A percentile compares a stretch with the other conserved stretches of the same genome.
These are phyloP conservation scores for Dufourea novaeangliae DNA, from an alignment of 1,140 invertebrate species.

Conservation along the genomic window DNA sequence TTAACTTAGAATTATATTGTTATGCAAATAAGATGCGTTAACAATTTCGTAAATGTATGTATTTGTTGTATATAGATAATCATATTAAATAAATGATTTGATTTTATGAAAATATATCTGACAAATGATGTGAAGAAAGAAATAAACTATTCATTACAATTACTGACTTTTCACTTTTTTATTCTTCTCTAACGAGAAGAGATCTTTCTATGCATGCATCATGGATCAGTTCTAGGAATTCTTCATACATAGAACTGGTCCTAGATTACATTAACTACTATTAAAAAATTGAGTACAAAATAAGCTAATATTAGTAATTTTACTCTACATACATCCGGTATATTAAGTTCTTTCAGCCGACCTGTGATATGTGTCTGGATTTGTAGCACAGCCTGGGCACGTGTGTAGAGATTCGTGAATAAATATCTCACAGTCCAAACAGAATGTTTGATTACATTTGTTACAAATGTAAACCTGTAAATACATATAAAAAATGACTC, in stretches of 20 bases:
- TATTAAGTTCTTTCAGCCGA: slow-evolving; percentile 51
- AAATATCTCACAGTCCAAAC: slow-evolving; percentile 97
- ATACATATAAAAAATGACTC: not conserved
- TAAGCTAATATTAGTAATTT: slow-evolving; percentile 19
- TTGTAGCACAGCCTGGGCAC: slow-evolving; percentile 95
- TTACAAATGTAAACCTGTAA: slow-evolving; percentile 89
- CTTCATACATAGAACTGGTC: not conserved
- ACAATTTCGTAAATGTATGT: no score
- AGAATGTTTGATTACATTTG: slow-evolving; percentile 91
- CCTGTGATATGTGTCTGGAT: slow-evolving; percentile 81
- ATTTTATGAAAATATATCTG: not conserved
- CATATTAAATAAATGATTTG: not conserved
- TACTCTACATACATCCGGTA: slow-evolving; percentile 31
- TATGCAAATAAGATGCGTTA: not conserved
- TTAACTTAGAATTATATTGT: no score
- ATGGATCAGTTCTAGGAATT: not conserved
- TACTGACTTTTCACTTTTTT: slow-evolving; percentile 10
- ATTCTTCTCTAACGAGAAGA: not conserved
- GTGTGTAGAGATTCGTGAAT: slow-evolving; percentile 96
- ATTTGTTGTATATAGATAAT: not conserved
- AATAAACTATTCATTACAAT: not conserved
- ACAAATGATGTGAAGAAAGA: not conserved
- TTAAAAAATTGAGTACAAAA: slow-evolving; percentile 15
- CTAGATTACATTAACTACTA: not conserved
- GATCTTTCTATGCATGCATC: not conserved